Evolutionary conservation across 2,113 vertebrate species (phyloP).

Genomic region (Lanius collurio): DNA sequence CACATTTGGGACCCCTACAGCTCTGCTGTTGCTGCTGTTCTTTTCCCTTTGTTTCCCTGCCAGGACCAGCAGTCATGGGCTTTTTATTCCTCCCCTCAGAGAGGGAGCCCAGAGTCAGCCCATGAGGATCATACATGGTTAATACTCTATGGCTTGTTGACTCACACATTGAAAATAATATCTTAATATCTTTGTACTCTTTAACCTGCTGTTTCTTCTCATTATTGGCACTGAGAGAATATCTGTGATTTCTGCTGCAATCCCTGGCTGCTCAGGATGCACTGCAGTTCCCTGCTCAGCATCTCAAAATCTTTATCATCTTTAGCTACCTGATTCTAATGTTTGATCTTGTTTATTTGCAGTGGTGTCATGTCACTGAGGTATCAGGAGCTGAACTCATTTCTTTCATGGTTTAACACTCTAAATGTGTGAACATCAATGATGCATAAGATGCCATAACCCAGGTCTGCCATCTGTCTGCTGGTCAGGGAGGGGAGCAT

Average conservation of each 20-base stretch:
- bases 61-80: neutral
- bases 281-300: neutral
- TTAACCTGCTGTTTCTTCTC: slow-evolving; percentile 25
- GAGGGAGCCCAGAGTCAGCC: neutral
- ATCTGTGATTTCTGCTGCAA: neutral
- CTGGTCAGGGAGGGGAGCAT: neutral
- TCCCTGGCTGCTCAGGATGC: neutral
- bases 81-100: neutral
- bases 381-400: neutral
- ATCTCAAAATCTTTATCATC: neutral
- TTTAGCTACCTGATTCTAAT: neutral
- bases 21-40: neutral
- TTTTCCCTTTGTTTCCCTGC: neutral
- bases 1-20: neutral
- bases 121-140: neutral
- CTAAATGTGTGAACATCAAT: neutral
- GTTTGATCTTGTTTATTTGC: neutral
- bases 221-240: neutral
- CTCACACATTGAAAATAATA: neutral
- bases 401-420: neutral
- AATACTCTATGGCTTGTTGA: slow-evolving; percentile 2
- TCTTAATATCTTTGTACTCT: neutral
- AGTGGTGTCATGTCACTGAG: neutral
- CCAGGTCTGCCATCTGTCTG: neutral
- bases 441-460: neutral